These are phyloP conservation scores for Synanthedon andrenaeformis DNA, from an alignment of 2,888 invertebrate species.

Conservation along the genomic window DNA sequence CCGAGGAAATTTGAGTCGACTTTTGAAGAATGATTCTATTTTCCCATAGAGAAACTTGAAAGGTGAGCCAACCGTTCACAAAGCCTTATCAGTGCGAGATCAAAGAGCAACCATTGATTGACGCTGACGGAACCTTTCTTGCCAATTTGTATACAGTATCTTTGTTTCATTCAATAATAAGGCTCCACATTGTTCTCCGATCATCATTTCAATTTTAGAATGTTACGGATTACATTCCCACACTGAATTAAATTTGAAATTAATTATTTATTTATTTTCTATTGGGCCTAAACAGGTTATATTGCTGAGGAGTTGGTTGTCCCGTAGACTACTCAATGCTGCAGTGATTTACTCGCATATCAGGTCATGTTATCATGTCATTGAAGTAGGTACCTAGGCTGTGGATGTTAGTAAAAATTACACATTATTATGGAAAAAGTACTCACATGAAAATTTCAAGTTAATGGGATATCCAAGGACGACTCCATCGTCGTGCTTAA, in stretches of 20 bases:
- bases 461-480: constrained; percentile 48
- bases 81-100: neutral
- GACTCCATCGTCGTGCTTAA: constrained; percentile 29
- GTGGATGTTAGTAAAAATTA: too few species aligned
- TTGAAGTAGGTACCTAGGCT: too few species aligned
- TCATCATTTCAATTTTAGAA: too few species aligned
- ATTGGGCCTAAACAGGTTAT: too few species aligned
- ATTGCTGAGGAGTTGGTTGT: too few species aligned
- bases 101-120: neutral
- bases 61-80: neutral
- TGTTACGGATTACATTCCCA: too few species aligned
- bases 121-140: neutral
- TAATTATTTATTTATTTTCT: too few species aligned
- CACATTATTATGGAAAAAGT: neutral
- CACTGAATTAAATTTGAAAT: too few species aligned
- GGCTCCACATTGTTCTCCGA: too few species aligned
- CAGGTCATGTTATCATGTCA: too few species aligned
- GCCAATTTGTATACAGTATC: neutral
- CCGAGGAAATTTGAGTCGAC: neutral
- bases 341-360: too few species aligned
- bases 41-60: neutral
- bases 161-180: neutral
- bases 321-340: too few species aligned
- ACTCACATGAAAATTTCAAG: constrained; percentile 53
- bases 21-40: neutral